Evolutionary conservation across 1,140 invertebrate genomes (phyloP), one percentile per base, ranked within the genome.

Genomic region (Pectinophora gossypiella): DNA sequence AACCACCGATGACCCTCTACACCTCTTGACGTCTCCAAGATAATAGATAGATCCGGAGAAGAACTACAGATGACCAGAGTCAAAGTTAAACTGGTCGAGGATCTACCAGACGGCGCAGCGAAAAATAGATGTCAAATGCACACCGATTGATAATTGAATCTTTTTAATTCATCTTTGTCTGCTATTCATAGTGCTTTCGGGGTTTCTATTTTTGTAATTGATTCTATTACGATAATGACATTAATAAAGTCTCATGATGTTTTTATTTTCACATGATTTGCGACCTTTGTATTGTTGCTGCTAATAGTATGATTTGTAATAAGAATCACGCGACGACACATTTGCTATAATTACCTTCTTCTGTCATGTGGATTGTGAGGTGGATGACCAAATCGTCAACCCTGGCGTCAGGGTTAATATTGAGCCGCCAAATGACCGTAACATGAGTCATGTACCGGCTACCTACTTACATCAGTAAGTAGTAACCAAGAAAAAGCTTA

Each of bases 131-230:
- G 20, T 51, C 15, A 35, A 45, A 47, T 54, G 22, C 43, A 46
- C 47, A 40, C 27, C n/a, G 23, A 47, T 36, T 47, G 50, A 44
- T 53, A 13, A 40, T 13, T 40, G 36, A 43, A 51, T 47, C 22
- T 53, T 49, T 63, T 56, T 51, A 59, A 59, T 59, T 64, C 51
- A 58, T 56, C 45, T 45, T 20, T 40, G 36, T 40, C 21, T 48
- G 40, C 49, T 60, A 59, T 57, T 51, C 47, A 45, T 64, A 54
- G 54, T 40, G 43, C 56, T 57, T 57, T 51, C 47, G 44, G 56
- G 47, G 51, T 45, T 38, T 45, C 45, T 57, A 57, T 57, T 53
- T 61, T 51, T 53, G 44, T 21, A 18, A 18, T 3, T n/a, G n/a
- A n/a, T 12, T 32, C 27, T 32, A n/a, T 32, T 32, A 32, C 27